Evolutionary conservation across 2,113 vertebrate species (phyloP), one percentile per base, ranked within the genome.

Genomic region (Peromyscus maniculatus): DNA sequence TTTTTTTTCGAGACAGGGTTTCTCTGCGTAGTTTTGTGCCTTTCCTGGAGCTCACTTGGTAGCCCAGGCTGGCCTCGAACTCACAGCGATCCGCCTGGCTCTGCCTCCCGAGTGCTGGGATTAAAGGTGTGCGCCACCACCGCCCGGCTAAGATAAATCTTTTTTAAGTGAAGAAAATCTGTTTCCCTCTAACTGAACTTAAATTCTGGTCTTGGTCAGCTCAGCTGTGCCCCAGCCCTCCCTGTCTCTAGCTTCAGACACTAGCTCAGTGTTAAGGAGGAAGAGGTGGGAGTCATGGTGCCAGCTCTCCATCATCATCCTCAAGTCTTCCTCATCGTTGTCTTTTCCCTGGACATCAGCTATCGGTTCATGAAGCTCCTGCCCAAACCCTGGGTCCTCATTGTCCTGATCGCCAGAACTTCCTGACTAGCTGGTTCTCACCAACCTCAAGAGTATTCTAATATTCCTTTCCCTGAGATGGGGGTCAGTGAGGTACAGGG

Each of bases 171-270:
- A 33, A 75, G 39, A 91, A 87, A 74, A 15, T 82, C 84, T 83
- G 26, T 33, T 92, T 95, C 82, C 78, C 19, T 88, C 46, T 92
- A 46, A 67, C 28, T 7, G 28, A 80, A 62, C 69, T 89, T 46
- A 64, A 43, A 59, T 80, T 96, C 87, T 74, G 74, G 77, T 39
- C 24, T 95, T 79, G 33, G 31, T 74, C 36, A 19, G 0, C 49
- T 88, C 39, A 71, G 49, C 69, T 88, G 31, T 59, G 19, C 19
- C 79, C 49, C 6, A 17, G 11, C 46, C 52, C 39, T 69, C 62
- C 39, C 79, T 49, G 28, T 64, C 64, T 97, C 89, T 36, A 91
- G 49, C 71, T 77, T 82, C 33, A 87, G 94, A 33, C 39, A 86
- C 39, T 12, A 89, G 31, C 28, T 22, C 36, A 87, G 22, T 31